Percentiles rank a stretch among this genome's conserved stretches.
Conservation (phyloP, 2,113 vertebrate species). For the Notothenia rossii region DNA sequence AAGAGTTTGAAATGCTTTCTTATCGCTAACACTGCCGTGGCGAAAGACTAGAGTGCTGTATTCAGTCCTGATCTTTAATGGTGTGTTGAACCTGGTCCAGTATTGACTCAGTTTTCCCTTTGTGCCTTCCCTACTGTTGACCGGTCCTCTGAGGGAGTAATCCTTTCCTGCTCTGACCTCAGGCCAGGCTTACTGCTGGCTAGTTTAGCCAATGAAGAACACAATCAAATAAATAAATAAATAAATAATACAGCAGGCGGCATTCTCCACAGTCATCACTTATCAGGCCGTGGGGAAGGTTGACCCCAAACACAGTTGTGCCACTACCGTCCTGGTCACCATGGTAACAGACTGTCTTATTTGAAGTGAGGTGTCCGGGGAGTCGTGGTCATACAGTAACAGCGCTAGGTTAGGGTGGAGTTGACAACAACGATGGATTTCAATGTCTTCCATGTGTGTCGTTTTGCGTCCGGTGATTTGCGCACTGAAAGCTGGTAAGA, state of each 20-base stretch:
- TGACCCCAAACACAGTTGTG: slow-evolving; percentile 80
- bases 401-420: slow-evolving; percentile 39
- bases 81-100: slow-evolving; percentile 69
- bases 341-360: slow-evolving; percentile 83
- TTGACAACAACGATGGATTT: slow-evolving; percentile 54
- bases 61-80: slow-evolving; percentile 68
- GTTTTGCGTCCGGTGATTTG: slow-evolving; percentile 28
- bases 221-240: slow-evolving; percentile 82
- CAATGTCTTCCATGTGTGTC: slow-evolving; percentile 46
- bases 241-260: slow-evolving; percentile 80
- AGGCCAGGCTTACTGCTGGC: slow-evolving; percentile 78
- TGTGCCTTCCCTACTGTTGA: slow-evolving; percentile 70
- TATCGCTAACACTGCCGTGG: slow-evolving; percentile 24
- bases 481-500: slow-evolving; percentile 27
- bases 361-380: slow-evolving; percentile 76
- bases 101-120: slow-evolving; percentile 77
- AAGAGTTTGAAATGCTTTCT: slow-evolving; percentile 29
- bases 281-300: slow-evolving; percentile 76
- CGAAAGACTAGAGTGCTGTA: slow-evolving; percentile 50
- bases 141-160: slow-evolving; percentile 76
- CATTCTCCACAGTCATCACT: slow-evolving; percentile 83
- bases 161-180: slow-evolving; percentile 78
- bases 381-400: slow-evolving; percentile 64
- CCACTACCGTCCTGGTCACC: slow-evolving; percentile 79
- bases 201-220: slow-evolving; percentile 75